Evolutionary conservation across 1,140 invertebrate species (phyloP).

Genomic region (Euura saliciscinereae): DNA sequence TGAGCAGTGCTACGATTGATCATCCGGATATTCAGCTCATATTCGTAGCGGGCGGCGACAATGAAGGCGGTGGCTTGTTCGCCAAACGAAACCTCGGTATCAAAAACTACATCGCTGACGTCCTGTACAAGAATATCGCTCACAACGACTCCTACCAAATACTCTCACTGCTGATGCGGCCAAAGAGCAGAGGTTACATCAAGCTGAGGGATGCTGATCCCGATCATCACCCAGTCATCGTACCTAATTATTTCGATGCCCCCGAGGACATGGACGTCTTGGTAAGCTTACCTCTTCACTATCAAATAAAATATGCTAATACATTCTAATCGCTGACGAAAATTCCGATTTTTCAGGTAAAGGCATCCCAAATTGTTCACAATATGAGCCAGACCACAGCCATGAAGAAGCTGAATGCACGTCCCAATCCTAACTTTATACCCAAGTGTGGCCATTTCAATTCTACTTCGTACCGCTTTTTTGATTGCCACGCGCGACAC

Average conservation of each 20-base stretch:
- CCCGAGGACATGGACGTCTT: conserved; percentile 71
- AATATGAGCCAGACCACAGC: conserved; percentile 55
- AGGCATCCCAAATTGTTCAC: conserved; percentile 74
- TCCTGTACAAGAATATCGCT: conserved; percentile 71
- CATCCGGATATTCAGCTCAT: conserved; percentile 83
- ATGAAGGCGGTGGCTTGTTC: conserved; percentile 76
- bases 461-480: conserved; percentile 68
- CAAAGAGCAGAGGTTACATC: conserved; percentile 57
- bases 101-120: conserved; percentile 67
- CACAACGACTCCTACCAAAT: conserved; percentile 71
- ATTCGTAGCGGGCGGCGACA: conserved; percentile 71
- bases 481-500: conserved; percentile 72
- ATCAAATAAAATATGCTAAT: conserved; percentile 18
- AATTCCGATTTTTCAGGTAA: conserved; percentile 59
- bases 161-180: conserved; percentile 71
- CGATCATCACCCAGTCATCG: too few species aligned
- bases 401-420: too few species aligned
- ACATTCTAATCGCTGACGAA: not conserved
- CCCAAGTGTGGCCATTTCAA: conserved; percentile 63
- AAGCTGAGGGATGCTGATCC: too few species aligned
- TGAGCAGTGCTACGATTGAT: conserved; percentile 66
- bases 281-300: conserved; percentile 53
- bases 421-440: conserved; percentile 64
- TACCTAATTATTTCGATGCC: conserved; percentile 67
- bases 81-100: conserved; percentile 71